These are phyloP conservation scores for Drosophila mimetica DNA, from an alignment of 2,888 invertebrate species.

Conservation along the genomic window DNA sequence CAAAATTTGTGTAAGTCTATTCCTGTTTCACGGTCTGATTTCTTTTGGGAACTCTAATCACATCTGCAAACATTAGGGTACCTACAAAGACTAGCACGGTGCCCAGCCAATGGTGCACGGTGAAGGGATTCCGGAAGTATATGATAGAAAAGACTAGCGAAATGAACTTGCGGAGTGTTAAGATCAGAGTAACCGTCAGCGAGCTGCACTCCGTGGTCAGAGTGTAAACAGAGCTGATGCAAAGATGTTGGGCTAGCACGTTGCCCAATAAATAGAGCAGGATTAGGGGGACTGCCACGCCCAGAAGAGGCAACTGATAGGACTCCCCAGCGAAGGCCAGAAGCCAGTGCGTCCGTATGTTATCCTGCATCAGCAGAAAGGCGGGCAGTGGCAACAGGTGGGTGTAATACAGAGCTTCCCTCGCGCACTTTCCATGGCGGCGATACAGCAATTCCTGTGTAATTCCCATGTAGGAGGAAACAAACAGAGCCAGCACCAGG, in stretches of 20 bases:
- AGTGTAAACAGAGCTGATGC: slow-evolving; percentile 96
- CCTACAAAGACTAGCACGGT: slow-evolving; percentile 94
- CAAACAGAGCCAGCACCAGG: slow-evolving; percentile 92
- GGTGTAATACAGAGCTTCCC: slow-evolving; percentile 93
- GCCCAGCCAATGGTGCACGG: slow-evolving; percentile 94
- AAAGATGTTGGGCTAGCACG: slow-evolving; percentile 94
- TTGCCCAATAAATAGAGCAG: slow-evolving; percentile 89
- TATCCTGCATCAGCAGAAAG: slow-evolving; percentile 90
- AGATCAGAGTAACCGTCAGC: slow-evolving; percentile 95
- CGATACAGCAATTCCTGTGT: slow-evolving; percentile 94
- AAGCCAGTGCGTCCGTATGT: slow-evolving; percentile 88
- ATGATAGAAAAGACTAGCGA: slow-evolving; percentile 96
- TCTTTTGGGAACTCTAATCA: slow-evolving; percentile 85
- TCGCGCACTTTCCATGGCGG: slow-evolving; percentile 94
- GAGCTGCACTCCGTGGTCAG: slow-evolving; percentile 96
- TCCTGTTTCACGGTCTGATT: slow-evolving; percentile 46
- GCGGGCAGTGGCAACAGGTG: slow-evolving; percentile 95
- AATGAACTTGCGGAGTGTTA: slow-evolving; percentile 97
- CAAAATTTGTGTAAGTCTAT: slow-evolving; percentile 32
- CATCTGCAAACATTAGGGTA: slow-evolving; percentile 94
- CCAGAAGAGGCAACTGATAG: slow-evolving; percentile 37
- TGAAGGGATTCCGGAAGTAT: slow-evolving; percentile 96
- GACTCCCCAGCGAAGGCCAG: slow-evolving; percentile 47
- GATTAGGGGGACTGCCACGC: slow-evolving; percentile 54
- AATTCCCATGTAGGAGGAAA: slow-evolving; percentile 97